Base-by-base conservation (phyloP, 1,140 invertebrate species). In the Rhizoglyphus robini region DNA sequence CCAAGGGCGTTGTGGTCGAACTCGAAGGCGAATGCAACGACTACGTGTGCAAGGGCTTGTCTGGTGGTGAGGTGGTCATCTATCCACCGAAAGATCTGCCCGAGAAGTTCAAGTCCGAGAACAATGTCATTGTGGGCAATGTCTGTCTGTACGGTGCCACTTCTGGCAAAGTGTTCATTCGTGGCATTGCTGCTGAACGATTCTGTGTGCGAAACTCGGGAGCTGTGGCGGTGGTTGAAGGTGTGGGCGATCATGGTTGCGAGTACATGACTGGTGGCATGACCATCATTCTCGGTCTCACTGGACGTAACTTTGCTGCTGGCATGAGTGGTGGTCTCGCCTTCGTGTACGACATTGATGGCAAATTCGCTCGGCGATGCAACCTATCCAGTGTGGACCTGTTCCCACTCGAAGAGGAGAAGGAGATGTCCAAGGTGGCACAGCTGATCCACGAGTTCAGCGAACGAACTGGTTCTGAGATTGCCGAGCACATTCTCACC, bases 231-330 rank as follows among this genome's bases (percentile, higher is more conserved):
- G 92, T 98, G 23, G 81, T 85, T 66, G 87, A 90, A 77, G 82
- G 81, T 70, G 92, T 95, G 62, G 96, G 96, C 57, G 96, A 99
- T 80, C 95, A 99, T 77, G 95, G 93, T 31, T 99, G 96, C 81
- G 96, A 99, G 78, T 99, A 99, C 75, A 99, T 99, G 96, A 99
- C 96, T 46, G 95, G 92, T 30, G 94, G 94, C 67, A 79, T 81
- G 67, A 88, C 88, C 65, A 78, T 99, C 5, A 88, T 99, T 74
- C 80, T 99, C 13, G 94, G 94, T 4, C 78, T 86, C n/a, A 95
- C 91, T 15, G 94, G 94, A 63, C 80, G 92, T 64, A 99, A 99
- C 80, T 99, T 99, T 79, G 95, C 93, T 41, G 96, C 96, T 65
- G 96, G 95, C 70, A 97, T 97, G 93, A 93, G 88, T 69, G 92